Conservation (phyloP, 2,113 vertebrate genomes). For the Sylvilagus bachmani region DNA sequence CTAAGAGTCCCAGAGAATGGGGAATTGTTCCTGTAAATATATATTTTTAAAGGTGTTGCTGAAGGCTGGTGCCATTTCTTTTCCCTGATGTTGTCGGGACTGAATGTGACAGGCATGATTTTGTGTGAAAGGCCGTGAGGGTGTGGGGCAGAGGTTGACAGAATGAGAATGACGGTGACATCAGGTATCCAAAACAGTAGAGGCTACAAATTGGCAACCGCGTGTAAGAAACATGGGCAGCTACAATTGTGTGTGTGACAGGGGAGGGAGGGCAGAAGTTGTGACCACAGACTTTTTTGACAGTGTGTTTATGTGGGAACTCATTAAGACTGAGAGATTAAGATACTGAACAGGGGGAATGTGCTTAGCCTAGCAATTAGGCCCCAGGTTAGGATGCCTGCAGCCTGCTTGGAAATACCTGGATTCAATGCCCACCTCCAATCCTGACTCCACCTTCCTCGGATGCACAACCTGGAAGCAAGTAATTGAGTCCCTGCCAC, state of each 20-base stretch:
- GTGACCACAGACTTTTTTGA: slow-evolving; percentile 17
- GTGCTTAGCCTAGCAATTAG: no score
- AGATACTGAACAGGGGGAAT: background rate
- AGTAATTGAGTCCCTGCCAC: no score
- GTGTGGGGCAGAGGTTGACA: background rate
- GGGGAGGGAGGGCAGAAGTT: background rate
- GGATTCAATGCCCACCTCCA: no score
- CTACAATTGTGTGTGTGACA: background rate
- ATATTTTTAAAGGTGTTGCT: slow-evolving; percentile 83
- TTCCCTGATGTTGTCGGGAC: background rate
- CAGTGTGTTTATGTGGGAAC: background rate
- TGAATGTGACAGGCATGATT: background rate
- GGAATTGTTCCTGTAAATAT: slow-evolving; percentile 85
- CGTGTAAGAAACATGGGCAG: background rate
- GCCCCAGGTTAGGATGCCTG: no score
- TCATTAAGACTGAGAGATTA: background rate
- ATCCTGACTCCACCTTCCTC: no score
- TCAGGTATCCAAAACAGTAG: background rate
- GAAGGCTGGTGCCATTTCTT: slow-evolving; percentile 66
- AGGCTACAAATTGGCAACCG: background rate
- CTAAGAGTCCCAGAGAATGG: slow-evolving; percentile 82
- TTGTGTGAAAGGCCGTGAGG: background rate
- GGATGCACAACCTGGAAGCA: no score
- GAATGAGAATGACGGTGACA: background rate
- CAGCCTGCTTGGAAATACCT: no score